These are phyloP conservation scores for Amblyjoppa proteus DNA, from an alignment of 2,888 invertebrate genomes.

Conservation along the genomic window DNA sequence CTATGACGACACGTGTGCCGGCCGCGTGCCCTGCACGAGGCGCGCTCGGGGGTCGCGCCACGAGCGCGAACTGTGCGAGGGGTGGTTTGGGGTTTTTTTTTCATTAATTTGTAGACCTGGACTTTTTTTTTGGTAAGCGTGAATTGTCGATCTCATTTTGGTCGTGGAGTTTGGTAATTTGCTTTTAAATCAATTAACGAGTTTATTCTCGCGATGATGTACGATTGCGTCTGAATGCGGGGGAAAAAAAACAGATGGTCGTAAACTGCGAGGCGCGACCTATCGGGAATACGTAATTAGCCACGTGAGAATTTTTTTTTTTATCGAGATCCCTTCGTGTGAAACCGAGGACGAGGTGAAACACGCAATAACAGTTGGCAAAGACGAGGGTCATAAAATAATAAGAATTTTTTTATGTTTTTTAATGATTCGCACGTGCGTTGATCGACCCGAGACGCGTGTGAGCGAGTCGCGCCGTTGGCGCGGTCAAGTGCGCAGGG, in stretches of 20 bases:
- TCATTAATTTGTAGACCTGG: background rate
- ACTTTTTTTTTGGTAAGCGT: background rate
- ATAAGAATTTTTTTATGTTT: background rate
- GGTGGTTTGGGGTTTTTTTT: background rate
- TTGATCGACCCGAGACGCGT: background rate
- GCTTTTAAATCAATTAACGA: conserved; percentile 15
- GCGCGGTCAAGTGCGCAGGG: conserved; percentile 52
- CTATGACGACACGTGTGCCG: conserved; percentile 62
- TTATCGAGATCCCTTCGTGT: conserved; percentile 11
- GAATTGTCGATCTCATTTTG: background rate
- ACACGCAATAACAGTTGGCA: conserved; percentile 10
- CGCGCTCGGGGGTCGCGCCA: conserved; percentile 40
- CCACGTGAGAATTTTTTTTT: conserved; percentile 8
- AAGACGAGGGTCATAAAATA: background rate
- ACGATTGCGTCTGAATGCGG: background rate
- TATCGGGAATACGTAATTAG: conserved; percentile 43
- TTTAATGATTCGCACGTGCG: conserved; percentile 55
- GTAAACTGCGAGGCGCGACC: background rate
- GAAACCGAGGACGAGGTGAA: background rate
- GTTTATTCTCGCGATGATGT: background rate
- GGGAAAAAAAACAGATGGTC: conserved; percentile 28
- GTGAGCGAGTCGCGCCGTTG: background rate
- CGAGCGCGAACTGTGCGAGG: background rate
- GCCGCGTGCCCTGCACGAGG: conserved; percentile 77
- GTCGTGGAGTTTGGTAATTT: conserved; percentile 5